phyloP scores from a whole-genome alignment of 2,888 invertebrate genomes.

The Callimorpha dominula region DNA sequence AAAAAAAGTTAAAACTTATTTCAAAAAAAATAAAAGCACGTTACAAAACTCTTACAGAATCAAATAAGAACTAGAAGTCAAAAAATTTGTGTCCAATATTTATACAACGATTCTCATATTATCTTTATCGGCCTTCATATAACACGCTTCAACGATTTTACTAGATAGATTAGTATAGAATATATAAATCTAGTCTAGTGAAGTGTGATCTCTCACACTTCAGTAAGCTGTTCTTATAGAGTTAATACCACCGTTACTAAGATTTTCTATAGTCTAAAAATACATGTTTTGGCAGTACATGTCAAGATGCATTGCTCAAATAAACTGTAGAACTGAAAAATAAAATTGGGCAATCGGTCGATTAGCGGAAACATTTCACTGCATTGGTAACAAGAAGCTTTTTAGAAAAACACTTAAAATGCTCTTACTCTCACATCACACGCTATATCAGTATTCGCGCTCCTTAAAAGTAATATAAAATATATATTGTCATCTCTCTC shows the following conservation, averaged over 20 bases:
- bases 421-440: too few relatives aligned
- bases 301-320: too few relatives aligned
- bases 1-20: too few relatives aligned
- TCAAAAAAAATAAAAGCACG: too few relatives aligned
- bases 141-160: constrained; percentile 3
- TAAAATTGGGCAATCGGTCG: too few relatives aligned
- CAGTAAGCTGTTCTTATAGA: neutral
- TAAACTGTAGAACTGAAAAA: too few relatives aligned
- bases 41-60: too few relatives aligned
- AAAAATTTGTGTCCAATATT: neutral
- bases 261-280: neutral
- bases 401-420: too few relatives aligned
- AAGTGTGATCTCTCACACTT: constrained; percentile 6
- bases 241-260: neutral
- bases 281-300: neutral
- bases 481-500: neutral
- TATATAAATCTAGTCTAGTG: constrained; percentile 4
- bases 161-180: constrained; percentile 1
- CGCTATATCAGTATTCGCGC: neutral
- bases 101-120: neutral
- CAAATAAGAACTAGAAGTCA: too few relatives aligned
- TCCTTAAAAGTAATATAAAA: neutral
- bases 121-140: neutral
- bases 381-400: too few relatives aligned
- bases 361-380: too few relatives aligned